Conservation (phyloP, 2,888 invertebrate species). For the Trachelus troglodyta region DNA sequence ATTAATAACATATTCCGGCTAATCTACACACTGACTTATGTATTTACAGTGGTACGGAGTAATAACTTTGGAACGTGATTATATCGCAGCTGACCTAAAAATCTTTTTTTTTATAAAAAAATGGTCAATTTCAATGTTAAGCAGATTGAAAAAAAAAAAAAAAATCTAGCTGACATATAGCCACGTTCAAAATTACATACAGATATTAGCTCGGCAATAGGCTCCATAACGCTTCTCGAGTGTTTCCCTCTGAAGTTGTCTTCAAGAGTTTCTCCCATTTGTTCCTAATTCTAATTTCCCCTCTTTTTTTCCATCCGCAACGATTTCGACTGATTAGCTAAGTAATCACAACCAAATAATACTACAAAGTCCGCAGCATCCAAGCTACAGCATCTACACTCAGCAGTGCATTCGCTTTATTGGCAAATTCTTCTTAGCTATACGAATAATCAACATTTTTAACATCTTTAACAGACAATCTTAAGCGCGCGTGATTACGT, state of each 20-base stretch:
- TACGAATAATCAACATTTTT: conserved; percentile 21
- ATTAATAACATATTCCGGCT: conserved; percentile 23
- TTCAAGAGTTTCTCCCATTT: not conserved
- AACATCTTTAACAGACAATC: conserved; percentile 25
- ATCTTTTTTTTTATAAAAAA: not conserved
- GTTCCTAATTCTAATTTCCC: not conserved
- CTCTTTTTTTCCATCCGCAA: not conserved
- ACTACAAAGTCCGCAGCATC: conserved; percentile 15
- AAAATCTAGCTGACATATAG: not conserved
- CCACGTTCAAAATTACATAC: not conserved
- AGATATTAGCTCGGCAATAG: not conserved
- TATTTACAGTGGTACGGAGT: not conserved
- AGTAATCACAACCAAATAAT: conserved; percentile 40
- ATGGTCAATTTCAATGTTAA: not conserved
- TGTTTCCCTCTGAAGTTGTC: not conserved
- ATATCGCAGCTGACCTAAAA: not conserved
- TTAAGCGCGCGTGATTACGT: conserved; percentile 3
- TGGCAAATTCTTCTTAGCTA: conserved; percentile 15
- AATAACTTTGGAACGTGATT: not conserved
- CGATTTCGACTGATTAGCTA: conserved; percentile 4
- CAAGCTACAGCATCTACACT: not conserved
- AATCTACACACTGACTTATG: conserved; percentile 21
- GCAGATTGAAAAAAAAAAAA: not conserved
- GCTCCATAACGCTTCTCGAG: not conserved
- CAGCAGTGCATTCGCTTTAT: not conserved